These are phyloP conservation scores for Psettodes erumei DNA, from an alignment of 2,113 vertebrate species.

Conservation along the genomic window DNA sequence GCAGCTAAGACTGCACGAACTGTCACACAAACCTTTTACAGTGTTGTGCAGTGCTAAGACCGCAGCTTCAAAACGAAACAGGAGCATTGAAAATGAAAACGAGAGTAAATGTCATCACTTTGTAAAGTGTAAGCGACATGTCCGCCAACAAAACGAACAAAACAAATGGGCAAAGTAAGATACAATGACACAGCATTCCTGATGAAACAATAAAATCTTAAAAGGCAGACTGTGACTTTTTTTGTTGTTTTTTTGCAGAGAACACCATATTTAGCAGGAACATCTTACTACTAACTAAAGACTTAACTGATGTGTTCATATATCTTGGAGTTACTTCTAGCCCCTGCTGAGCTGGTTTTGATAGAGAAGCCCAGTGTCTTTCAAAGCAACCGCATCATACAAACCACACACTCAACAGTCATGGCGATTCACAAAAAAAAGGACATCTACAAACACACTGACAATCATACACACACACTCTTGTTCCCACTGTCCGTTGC, in stretches of 20 bases:
- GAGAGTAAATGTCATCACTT: constrained; percentile 27
- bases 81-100: constrained; percentile 17
- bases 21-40: constrained; percentile 69
- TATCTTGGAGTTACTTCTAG: constrained; percentile 47
- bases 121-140: constrained; percentile 24
- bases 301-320: constrained; percentile 54
- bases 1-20: constrained; percentile 28
- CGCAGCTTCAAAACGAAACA: constrained; percentile 36
- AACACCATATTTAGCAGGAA: constrained; percentile 49
- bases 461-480: background rate
- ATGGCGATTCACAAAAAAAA: constrained; percentile 10
- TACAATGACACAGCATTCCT: constrained; percentile 55
- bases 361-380: constrained; percentile 64
- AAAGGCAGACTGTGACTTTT: constrained; percentile 44
- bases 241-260: constrained; percentile 27
- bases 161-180: constrained; percentile 24
- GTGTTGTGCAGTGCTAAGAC: constrained; percentile 66
- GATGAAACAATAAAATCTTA: constrained; percentile 45
- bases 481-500: constrained; percentile 27
- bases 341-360: constrained; percentile 49
- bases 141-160: constrained; percentile 19
- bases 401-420: background rate
- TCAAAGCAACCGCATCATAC: constrained; percentile 27
- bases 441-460: constrained; percentile 13
- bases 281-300: constrained; percentile 25